A percentile compares a stretch with the other conserved stretches of the same genome.
phyloP scores from a whole-genome alignment of 2,113 vertebrate genomes.

The Numenius arquata region DNA sequence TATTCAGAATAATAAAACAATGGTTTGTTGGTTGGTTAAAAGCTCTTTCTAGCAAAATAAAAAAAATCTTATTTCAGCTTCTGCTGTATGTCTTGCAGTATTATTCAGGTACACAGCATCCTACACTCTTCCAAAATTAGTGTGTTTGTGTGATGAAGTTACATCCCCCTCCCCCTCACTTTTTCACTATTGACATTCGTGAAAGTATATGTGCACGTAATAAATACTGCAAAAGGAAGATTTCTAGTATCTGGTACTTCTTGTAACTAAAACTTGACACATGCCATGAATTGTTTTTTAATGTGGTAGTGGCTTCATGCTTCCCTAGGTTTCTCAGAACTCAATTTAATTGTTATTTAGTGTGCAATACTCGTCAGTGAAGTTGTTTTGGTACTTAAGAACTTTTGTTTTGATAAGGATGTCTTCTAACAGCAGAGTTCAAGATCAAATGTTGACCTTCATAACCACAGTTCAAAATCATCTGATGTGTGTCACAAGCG shows the following conservation, averaged over 20 bases:
- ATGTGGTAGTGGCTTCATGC: background rate
- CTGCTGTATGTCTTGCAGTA: background rate
- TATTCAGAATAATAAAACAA: background rate
- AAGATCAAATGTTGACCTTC: background rate
- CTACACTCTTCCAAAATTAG: background rate
- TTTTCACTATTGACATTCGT: background rate
- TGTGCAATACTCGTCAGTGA: background rate
- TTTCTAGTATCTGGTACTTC: background rate
- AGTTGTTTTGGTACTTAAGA: background rate
- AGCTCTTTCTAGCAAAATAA: background rate
- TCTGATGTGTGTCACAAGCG: background rate
- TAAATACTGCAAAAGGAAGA: background rate
- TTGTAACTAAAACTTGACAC: background rate
- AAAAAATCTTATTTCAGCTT: background rate
- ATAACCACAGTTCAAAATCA: background rate
- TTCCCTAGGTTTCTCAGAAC: background rate
- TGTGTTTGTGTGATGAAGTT: background rate
- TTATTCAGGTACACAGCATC: background rate
- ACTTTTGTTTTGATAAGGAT: background rate
- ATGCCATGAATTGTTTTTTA: background rate
- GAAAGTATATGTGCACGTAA: background rate
- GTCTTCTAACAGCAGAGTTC: background rate
- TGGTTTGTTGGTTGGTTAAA: background rate
- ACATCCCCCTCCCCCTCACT: accelerated
- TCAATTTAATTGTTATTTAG: background rate